Percentiles rank a stretch among this genome's conserved stretches.
These are phyloP conservation scores for Sarcophaga variegata DNA, from an alignment of 2,888 invertebrate species.

Conservation along the genomic window DNA sequence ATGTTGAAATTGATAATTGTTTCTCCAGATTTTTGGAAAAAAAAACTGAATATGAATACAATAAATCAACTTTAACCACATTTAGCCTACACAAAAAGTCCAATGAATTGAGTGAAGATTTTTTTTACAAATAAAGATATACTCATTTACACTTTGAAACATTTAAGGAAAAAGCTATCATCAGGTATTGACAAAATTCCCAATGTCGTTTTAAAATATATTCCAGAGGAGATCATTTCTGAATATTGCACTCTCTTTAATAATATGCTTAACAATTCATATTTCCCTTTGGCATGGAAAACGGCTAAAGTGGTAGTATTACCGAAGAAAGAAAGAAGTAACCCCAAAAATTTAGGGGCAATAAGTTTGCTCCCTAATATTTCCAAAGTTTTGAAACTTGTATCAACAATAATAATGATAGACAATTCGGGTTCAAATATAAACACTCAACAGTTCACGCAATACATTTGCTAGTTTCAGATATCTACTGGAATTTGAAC, in stretches of 20 bases:
- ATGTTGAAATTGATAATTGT: no score
- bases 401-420: constrained; percentile 24
- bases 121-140: not conserved
- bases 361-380: constrained; percentile 8
- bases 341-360: constrained; percentile 10
- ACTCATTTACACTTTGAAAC: constrained; percentile 9
- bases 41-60: no score
- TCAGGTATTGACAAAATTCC: constrained; percentile 23
- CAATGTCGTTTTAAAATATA: constrained; percentile 32
- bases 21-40: no score
- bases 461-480: no score
- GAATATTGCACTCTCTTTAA: constrained; percentile 21
- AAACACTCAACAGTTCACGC: not conserved
- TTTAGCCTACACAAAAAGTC: no score
- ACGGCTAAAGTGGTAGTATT: constrained; percentile 43
- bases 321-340: constrained; percentile 19
- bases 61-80: no score
- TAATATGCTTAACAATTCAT: constrained; percentile 1
- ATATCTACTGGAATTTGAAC: no score
- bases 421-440: not conserved
- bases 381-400: constrained; percentile 6
- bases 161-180: constrained; percentile 22
- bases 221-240: constrained; percentile 9
- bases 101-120: no score
- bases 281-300: constrained; percentile 38